Percentiles rank a stretch among this genome's conserved stretches.
Evolutionary conservation across 2,797 vertebrate genomes (phyloP).

Genomic region (Glossophaga mutica): DNA sequence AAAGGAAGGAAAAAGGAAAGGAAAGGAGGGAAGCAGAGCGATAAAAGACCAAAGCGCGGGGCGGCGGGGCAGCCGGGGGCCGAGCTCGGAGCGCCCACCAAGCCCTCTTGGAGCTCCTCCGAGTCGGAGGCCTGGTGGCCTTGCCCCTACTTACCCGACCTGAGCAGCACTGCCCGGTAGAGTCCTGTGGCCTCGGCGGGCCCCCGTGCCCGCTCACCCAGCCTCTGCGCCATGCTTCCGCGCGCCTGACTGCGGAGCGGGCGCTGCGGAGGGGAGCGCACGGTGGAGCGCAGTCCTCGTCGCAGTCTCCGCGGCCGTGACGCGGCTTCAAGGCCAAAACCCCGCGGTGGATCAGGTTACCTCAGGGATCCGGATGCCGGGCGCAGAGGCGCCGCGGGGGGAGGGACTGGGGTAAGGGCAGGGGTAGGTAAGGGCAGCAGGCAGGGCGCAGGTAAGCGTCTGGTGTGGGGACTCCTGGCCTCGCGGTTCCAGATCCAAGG

Average conservation of each 20-base stretch:
- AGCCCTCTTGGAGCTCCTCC: no score
- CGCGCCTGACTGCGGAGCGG: not conserved
- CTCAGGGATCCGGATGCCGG: not conserved
- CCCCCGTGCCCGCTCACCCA: conserved; percentile 76
- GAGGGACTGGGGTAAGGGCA: not conserved
- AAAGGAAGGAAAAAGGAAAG: not conserved
- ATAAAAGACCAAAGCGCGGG: rapidly evolving
- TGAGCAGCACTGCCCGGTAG: conserved; percentile 85
- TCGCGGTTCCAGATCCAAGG: not conserved
- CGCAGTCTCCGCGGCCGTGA: not conserved
- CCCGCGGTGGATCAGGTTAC: conserved; percentile 70
- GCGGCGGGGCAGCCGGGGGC: not conserved
- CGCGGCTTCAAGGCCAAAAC: not conserved
- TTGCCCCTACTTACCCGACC: conserved; percentile 88
- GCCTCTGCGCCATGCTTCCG: conserved; percentile 80
- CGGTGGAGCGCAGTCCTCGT: not conserved
- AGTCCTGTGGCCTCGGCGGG: conserved; percentile 80
- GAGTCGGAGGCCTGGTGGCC: not conserved
- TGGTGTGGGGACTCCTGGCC: not conserved
- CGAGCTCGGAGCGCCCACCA: not conserved
- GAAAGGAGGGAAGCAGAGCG: not conserved
- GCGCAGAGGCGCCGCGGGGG: not conserved
- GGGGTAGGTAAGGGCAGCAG: not conserved
- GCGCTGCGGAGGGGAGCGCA: not conserved
- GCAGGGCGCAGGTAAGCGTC: not conserved